Evolutionary conservation across 2,113 vertebrate genomes (phyloP).

Genomic region (Callaeas wilsoni): DNA sequence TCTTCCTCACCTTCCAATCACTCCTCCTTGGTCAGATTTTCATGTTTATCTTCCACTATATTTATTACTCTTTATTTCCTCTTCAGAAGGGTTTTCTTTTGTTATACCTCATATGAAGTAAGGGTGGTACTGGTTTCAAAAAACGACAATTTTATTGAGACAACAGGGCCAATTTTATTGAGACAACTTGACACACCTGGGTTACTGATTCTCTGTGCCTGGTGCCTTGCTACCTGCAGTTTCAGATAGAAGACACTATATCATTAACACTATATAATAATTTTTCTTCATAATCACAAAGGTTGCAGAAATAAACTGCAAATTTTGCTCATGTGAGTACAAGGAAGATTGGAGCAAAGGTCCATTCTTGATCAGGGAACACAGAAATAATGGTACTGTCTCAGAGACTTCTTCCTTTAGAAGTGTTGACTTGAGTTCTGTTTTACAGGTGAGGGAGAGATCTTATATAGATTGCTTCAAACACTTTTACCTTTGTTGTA

Average conservation of each 20-base stretch:
- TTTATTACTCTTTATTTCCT: background rate
- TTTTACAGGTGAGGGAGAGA: background rate
- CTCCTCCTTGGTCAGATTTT: background rate
- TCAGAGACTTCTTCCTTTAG: background rate
- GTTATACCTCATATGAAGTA: fast-evolving
- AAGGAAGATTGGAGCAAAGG: background rate
- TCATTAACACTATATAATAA: background rate
- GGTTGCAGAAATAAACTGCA: background rate
- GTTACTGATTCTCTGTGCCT: background rate
- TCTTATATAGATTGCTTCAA: too few relatives aligned
- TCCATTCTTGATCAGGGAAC: background rate
- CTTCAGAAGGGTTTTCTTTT: background rate
- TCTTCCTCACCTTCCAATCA: background rate
- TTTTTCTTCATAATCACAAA: background rate
- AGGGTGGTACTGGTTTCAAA: background rate
- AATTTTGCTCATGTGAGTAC: background rate
- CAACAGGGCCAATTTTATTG: background rate
- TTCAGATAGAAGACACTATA: background rate
- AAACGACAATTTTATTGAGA: background rate
- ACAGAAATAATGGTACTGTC: background rate
- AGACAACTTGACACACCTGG: background rate
- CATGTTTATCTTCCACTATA: background rate
- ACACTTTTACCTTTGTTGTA: background rate
- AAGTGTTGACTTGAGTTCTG: background rate
- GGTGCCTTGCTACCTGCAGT: background rate